Evolutionary conservation across 2,113 vertebrate species (phyloP).

Genomic region (Callorhinus ursinus): DNA sequence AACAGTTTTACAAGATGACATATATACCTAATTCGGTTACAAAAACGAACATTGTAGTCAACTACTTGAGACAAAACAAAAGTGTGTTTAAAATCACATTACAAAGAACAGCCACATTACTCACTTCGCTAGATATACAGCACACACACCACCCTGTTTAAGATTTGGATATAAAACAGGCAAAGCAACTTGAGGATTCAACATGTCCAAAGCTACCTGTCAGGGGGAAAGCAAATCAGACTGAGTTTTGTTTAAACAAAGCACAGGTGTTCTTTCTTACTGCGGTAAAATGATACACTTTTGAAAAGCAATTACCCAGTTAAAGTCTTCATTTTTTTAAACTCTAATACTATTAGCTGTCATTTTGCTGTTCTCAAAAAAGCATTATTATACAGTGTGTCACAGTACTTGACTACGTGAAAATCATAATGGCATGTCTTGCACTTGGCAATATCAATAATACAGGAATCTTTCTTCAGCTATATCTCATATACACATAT

Average conservation of each 20-base stretch:
- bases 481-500: background rate
- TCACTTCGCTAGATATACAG: conserved; percentile 94
- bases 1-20: conserved; percentile 25
- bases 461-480: conserved; percentile 1
- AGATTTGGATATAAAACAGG: conserved; percentile 86
- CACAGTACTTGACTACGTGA: conserved; percentile 39
- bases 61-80: conserved; percentile 13
- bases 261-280: background rate
- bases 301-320: conserved; percentile 31
- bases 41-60: conserved; percentile 13
- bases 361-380: conserved; percentile 24
- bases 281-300: background rate
- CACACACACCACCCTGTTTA: conserved; percentile 91
- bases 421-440: conserved; percentile 32
- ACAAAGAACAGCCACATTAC: conserved; percentile 74
- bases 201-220: conserved; percentile 92
- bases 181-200: conserved; percentile 90
- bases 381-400: conserved; percentile 8
- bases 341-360: background rate
- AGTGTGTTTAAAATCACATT: background rate
- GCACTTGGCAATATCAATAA: background rate
- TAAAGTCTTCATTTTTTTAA: background rate
- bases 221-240: conserved; percentile 24
- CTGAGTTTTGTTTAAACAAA: conserved; percentile 39
- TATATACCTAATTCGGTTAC: conserved; percentile 4